phyloP scores from a whole-genome alignment of 2,888 invertebrate species.

The Drosophila peninsularis region DNA sequence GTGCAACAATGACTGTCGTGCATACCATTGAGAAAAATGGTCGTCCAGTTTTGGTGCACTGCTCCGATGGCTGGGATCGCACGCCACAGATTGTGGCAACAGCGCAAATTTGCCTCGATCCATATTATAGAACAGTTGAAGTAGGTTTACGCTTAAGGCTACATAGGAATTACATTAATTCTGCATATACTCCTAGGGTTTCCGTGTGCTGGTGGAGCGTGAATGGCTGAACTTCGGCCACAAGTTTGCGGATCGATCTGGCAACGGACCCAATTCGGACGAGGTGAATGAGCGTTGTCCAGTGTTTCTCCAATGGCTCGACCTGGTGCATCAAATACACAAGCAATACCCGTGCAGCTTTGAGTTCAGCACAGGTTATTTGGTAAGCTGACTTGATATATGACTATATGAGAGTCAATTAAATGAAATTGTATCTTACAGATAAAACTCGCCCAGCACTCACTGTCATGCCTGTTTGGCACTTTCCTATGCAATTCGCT shows the following conservation, averaged over 20 bases:
- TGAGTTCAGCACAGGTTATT: constrained; percentile 96
- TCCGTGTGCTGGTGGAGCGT: constrained; percentile 95
- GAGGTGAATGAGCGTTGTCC: constrained; percentile 98
- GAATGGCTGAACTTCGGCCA: constrained; percentile 99
- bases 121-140: constrained; percentile 96
- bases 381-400: constrained; percentile 87
- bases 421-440: constrained; percentile 80
- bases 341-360: constrained; percentile 96
- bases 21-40: constrained; percentile 92
- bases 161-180: background rate
- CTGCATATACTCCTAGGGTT: constrained; percentile 88
- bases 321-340: constrained; percentile 96
- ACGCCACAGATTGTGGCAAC: constrained; percentile 98
- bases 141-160: constrained; percentile 84
- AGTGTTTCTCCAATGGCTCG: constrained; percentile 98
- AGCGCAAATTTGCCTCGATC: constrained; percentile 96
- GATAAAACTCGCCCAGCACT: constrained; percentile 97
- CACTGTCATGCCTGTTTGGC: constrained; percentile 98
- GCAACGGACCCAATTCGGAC: constrained; percentile 91
- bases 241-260: constrained; percentile 98
- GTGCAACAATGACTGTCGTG: constrained; percentile 92
- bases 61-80: constrained; percentile 99
- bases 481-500: constrained; percentile 96
- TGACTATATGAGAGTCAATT: background rate
- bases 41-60: constrained; percentile 97